These are phyloP conservation scores for Camponotus floridanus DNA, from an alignment of 1,140 invertebrate species.

Conservation along the genomic window DNA sequence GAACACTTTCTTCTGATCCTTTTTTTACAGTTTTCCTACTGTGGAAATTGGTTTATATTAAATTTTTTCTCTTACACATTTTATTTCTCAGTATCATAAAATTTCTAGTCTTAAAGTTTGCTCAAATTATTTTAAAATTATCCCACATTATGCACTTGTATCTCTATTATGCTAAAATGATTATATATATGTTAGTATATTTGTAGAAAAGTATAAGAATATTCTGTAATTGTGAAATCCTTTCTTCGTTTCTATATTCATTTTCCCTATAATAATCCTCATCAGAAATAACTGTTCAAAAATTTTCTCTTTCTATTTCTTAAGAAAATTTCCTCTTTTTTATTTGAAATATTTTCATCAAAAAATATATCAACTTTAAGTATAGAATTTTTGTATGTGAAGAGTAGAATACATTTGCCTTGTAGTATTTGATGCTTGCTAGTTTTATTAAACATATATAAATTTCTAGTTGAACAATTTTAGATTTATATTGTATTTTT, in stretches of 20 bases:
- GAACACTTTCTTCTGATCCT: constrained; percentile 14
- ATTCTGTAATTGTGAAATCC: neutral
- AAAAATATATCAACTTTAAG: constrained; percentile 32
- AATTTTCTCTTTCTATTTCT: neutral
- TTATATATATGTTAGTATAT: constrained; percentile 5
- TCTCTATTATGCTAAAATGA: neutral
- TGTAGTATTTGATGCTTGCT: constrained; percentile 24
- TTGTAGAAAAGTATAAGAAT: neutral
- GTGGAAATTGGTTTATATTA: neutral
- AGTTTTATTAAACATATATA: neutral
- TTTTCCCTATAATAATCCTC: neutral
- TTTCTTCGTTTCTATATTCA: neutral
- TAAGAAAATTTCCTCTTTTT: neutral
- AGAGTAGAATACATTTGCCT: constrained; percentile 4
- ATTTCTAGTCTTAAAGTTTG: constrained; percentile 7
- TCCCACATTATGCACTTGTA: neutral
- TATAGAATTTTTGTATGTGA: constrained; percentile 6
- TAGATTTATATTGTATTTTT: constrained; percentile 65
- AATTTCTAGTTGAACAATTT: neutral
- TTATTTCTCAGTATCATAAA: neutral
- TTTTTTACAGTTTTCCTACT: neutral
- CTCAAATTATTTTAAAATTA: neutral
- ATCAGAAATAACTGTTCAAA: neutral
- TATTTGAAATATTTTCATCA: neutral
- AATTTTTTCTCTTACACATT: neutral